Conservation (phyloP, 1,140 invertebrate species). For the Achatina immaculata region DNA sequence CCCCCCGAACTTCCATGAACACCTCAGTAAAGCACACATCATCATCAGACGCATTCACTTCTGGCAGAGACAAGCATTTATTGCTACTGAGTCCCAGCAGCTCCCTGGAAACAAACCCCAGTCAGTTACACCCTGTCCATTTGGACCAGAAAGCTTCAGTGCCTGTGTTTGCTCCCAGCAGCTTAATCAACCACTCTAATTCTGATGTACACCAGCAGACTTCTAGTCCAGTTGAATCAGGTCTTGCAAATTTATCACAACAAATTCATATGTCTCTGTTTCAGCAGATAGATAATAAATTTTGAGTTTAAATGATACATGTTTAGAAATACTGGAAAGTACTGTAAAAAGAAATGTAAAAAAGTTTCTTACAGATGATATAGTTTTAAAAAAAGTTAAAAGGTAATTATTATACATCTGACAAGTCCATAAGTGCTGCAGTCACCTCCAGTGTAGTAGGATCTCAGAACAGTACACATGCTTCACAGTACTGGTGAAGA, state of each 20-base stretch:
- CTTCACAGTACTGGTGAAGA: too few species aligned
- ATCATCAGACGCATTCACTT: background rate
- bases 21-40: background rate
- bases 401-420: too few species aligned
- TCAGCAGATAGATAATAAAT: background rate
- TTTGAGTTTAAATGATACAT: too few species aligned
- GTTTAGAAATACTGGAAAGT: too few species aligned
- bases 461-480: too few species aligned
- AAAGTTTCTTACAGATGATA: too few species aligned
- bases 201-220: background rate
- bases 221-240: background rate
- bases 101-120: background rate
- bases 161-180: background rate
- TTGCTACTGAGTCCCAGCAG: background rate
- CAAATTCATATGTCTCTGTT: conserved; percentile 14
- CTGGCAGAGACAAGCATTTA: conserved; percentile 1
- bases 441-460: too few species aligned
- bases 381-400: too few species aligned
- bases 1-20: background rate
- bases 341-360: too few species aligned
- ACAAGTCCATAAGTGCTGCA: too few species aligned
- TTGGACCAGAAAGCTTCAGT: background rate
- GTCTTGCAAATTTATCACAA: background rate
- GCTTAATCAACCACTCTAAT: background rate
- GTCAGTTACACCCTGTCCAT: background rate